Evolutionary conservation across 2,797 vertebrate species (phyloP).

Genomic region (Apogon talboti): DNA sequence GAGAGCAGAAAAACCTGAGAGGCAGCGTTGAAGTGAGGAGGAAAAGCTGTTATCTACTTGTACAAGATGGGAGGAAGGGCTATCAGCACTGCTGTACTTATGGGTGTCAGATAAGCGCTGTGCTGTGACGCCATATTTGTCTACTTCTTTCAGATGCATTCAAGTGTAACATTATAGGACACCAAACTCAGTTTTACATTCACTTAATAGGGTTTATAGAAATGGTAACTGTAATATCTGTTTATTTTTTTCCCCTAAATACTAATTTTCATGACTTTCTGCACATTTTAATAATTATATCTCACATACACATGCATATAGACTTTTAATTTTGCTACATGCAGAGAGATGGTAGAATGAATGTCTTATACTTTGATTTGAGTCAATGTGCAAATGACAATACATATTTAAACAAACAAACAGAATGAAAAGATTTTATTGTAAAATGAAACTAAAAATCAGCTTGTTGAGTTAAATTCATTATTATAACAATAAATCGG

Average conservation of each 20-base stretch:
- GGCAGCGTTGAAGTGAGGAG: slow-evolving; percentile 36
- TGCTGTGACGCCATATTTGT: background rate
- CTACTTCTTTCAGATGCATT: background rate
- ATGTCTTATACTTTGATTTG: too few species aligned
- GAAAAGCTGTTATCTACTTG: slow-evolving; percentile 68
- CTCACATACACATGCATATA: too few species aligned
- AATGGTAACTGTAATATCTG: slow-evolving; percentile 23
- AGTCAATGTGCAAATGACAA: too few species aligned
- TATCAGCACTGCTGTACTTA: slow-evolving; percentile 63
- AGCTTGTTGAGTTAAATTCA: too few species aligned
- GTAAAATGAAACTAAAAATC: too few species aligned
- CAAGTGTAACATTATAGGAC: background rate
- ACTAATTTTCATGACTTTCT: too few species aligned
- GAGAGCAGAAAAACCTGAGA: slow-evolving; percentile 1
- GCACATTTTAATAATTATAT: too few species aligned
- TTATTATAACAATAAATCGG: too few species aligned
- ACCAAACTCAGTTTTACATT: background rate
- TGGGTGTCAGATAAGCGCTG: background rate
- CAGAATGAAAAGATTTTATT: background rate
- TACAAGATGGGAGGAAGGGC: slow-evolving; percentile 31
- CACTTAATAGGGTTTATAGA: slow-evolving; percentile 18
- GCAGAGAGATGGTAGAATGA: too few species aligned
- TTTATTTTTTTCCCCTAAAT: too few species aligned
- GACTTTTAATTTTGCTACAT: too few species aligned
- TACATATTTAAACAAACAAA: too few species aligned